Evolutionary conservation across 2,888 invertebrate genomes (phyloP).

Genomic region (Dilophus febrilis): DNA sequence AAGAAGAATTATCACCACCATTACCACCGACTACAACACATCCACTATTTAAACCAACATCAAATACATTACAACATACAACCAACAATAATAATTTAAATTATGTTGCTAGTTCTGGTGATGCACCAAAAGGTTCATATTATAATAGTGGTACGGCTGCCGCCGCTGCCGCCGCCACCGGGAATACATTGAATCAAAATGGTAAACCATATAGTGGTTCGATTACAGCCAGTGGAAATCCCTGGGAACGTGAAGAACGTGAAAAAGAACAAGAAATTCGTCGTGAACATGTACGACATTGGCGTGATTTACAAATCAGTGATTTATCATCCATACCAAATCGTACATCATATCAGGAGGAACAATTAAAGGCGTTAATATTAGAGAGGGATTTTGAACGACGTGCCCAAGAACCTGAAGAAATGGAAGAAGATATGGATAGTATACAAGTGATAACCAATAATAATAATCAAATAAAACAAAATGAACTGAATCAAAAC

Average conservation of each 20-base stretch:
- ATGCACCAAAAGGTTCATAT: constrained; percentile 57
- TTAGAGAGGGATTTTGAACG: constrained; percentile 90
- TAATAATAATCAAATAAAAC: constrained; percentile 23
- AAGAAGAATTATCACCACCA: constrained; percentile 33
- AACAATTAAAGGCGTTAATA: constrained; percentile 71
- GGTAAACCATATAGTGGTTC: too few relatives aligned
- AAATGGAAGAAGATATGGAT: constrained; percentile 49
- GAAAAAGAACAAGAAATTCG: constrained; percentile 62
- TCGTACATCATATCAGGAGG: constrained; percentile 65
- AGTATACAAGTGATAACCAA: constrained; percentile 32
- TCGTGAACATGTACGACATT: constrained; percentile 54
- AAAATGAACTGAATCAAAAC: constrained; percentile 23
- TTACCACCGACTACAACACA: constrained; percentile 53
- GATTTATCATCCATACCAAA: constrained; percentile 53
- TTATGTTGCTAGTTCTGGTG: constrained; percentile 55
- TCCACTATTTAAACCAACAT: constrained; percentile 39
- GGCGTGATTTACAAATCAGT: constrained; percentile 75
- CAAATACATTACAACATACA: constrained; percentile 4
- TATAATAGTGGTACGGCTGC: constrained; percentile 22
- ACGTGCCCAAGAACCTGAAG: constrained; percentile 62
- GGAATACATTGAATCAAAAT: too few relatives aligned
- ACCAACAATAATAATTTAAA: constrained; percentile 20
- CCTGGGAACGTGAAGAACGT: constrained; percentile 87
- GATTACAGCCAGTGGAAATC: too few relatives aligned
- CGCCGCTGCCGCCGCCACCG: too few relatives aligned